Evolutionary conservation across 2,113 vertebrate genomes (phyloP), one percentile per base, ranked within the genome.

Genomic region (Tringa solitaria): DNA sequence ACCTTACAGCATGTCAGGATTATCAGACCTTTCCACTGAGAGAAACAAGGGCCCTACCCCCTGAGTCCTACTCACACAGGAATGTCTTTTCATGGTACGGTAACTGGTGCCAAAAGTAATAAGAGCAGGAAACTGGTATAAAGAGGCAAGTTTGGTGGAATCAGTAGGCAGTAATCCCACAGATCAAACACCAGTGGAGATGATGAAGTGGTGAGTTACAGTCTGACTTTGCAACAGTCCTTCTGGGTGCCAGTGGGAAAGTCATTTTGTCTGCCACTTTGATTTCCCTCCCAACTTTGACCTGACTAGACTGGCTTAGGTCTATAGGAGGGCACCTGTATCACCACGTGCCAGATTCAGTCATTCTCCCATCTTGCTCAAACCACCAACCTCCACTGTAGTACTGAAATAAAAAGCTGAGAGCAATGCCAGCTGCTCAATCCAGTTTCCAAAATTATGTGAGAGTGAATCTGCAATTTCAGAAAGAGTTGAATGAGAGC

Each of bases 91-190:
- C 84, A 69, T 65, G 61, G 26, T 3, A 18, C 3, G 1, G 74
- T 19, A 33, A 14, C 70, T 17, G 19, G n/a, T 91, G 75, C 91
- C 92, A 96, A 95, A 82, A 93, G 76, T 46, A 94, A 78, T 41
- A 95, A 70, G 59, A 74, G 68, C 45, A 80, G 85, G 70, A 96
- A 96, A 78, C 6, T 67, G 70, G 37, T 81, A 94, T 57, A 23
- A 88, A 86, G 59, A 92, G 67, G 51, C 30, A 70, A 64, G 57
- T 50, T 87, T 2, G 1, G 13, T 92, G 51, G 48, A 77, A 51
- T 19, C 18, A 69, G 54, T 24, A 67, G 67, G 50, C 67, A 59
- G 77, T 45, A 63, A 54, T 46, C 54, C 65, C 68, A 41, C 43
- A 72, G 73, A 45, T 32, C 2, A 1, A 78, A 51, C 73, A 54